Base-by-base conservation (phyloP, 2,888 invertebrate species). In the Chalcis sispes region DNA sequence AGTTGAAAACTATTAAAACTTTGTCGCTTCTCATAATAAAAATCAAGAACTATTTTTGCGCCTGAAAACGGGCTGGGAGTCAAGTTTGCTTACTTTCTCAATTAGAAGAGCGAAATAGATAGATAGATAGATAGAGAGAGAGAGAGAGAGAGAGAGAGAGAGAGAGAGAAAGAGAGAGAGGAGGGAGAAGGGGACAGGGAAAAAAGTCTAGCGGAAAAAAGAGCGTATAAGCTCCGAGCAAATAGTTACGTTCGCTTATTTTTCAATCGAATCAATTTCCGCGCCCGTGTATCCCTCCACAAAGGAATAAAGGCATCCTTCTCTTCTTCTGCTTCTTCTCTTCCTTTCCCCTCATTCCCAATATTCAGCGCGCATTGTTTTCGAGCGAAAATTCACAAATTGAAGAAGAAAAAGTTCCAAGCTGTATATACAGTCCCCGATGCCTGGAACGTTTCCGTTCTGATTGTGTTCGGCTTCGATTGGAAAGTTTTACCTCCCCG, bases 401-500 rank as follows among this genome's bases (percentile, higher is more conserved):
- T 73, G 73, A 73, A 77, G 66, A 42, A 72, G 73, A 76, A 64
- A 64, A 66, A 76, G 67, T 36, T 29, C 46, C 56, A 56, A 10
- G 72, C 32, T 18, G 36, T 20, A 48, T 62, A 61, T 36, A 62
- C 40, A 62, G 48, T 48, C 18, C 27, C 25, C 20, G 48, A 7
- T 15, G 18, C 15, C 15, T 4, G 13, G 27, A 58, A 54, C 71
- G 48, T 61, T 70, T 73, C 69, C 70, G 27, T 69, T 70, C 52
- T 50, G 72, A 72, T 73, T 73, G 67, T 77, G 72, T 72, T 66
- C 48, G 66, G 65, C 65, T 78, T 75, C 75, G 75, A 78, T 78
- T 75, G 72, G 75, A 78, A 78, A 75, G 72, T 78, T 78, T 72
- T 77, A n/a, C n/a, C n/a, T n/a, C n/a, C n/a, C n/a, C n/a, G n/a